Percentiles rank a stretch among this genome's conserved stretches.
Evolutionary conservation across 2,113 vertebrate species (phyloP).

Genomic region (Lamprologus callipterus): DNA sequence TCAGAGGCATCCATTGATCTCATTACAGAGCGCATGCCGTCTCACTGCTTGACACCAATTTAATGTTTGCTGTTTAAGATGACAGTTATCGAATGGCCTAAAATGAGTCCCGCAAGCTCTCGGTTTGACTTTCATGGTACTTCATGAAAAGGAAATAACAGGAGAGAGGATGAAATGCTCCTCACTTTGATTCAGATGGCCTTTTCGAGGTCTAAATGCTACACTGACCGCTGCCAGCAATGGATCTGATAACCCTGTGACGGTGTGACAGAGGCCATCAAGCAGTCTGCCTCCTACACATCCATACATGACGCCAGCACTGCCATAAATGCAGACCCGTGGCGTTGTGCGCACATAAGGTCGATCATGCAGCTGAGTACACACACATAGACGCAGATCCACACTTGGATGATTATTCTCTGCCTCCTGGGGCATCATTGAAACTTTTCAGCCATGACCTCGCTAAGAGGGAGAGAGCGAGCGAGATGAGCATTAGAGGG

Average conservation of each 20-base stretch:
- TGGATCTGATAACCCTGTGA: neutral
- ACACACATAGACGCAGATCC: slow-evolving; percentile 17
- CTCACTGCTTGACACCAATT: neutral
- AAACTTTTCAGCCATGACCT: slow-evolving; percentile 56
- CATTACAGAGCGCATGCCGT: neutral
- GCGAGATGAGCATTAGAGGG: slow-evolving; percentile 9
- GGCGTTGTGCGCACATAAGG: slow-evolving; percentile 2
- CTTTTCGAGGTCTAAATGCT: neutral
- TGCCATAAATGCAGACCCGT: neutral
- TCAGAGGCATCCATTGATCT: slow-evolving; percentile 11
- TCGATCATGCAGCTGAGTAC: slow-evolving; percentile 10
- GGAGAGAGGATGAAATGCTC: neutral
- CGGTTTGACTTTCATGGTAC: neutral
- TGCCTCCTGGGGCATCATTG: slow-evolving; percentile 34
- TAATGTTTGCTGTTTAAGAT: neutral
- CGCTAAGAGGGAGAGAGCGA: slow-evolving; percentile 26
- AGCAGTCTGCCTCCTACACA: neutral
- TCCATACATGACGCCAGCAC: neutral
- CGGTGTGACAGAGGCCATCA: neutral
- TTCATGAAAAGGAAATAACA: neutral
- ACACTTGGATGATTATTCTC: slow-evolving; percentile 39
- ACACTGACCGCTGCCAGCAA: neutral
- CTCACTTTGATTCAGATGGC: neutral
- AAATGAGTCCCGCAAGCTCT: neutral
- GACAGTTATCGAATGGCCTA: neutral